These are phyloP conservation scores for Eristalis tenax DNA, from an alignment of 2,888 invertebrate species.

Conservation along the genomic window DNA sequence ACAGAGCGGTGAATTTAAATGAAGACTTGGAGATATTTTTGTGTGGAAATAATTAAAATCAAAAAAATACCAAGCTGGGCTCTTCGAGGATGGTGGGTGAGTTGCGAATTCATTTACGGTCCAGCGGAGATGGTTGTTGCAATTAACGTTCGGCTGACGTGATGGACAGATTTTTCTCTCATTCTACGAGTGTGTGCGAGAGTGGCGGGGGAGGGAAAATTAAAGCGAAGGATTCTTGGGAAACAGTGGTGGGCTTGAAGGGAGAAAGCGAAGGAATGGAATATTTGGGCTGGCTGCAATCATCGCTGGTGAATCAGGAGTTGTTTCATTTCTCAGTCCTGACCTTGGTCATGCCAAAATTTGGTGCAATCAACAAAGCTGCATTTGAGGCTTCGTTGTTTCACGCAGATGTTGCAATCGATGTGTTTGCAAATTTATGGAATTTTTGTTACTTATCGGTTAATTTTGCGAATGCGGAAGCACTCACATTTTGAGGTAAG, in stretches of 20 bases:
- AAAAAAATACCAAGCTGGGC: background rate
- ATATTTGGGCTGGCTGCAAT: background rate
- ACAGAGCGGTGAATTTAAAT: conserved; percentile 20
- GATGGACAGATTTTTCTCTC: conserved; percentile 24
- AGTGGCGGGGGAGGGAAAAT: background rate
- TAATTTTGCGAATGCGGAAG: too few relatives aligned
- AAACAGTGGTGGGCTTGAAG: background rate
- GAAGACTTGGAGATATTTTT: conserved; percentile 27
- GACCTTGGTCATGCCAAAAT: background rate
- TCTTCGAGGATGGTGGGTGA: conserved; percentile 12
- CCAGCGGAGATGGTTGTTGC: conserved; percentile 26
- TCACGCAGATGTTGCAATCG: too few relatives aligned
- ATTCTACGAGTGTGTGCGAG: background rate
- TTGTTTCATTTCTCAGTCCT: too few relatives aligned
- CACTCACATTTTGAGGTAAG: too few relatives aligned
- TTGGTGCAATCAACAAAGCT: too few relatives aligned
- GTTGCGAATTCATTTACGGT: conserved; percentile 33
- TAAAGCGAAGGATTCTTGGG: too few relatives aligned
- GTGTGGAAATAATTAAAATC: conserved; percentile 42
- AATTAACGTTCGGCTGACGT: conserved; percentile 45
- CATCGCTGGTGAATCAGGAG: too few relatives aligned
- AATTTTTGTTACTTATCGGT: too few relatives aligned
- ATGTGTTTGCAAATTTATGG: too few relatives aligned
- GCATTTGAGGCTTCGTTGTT: too few relatives aligned
- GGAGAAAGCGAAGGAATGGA: background rate